Conservation (phyloP, 2,888 invertebrate genomes). For the Melanchra persicariae region DNA sequence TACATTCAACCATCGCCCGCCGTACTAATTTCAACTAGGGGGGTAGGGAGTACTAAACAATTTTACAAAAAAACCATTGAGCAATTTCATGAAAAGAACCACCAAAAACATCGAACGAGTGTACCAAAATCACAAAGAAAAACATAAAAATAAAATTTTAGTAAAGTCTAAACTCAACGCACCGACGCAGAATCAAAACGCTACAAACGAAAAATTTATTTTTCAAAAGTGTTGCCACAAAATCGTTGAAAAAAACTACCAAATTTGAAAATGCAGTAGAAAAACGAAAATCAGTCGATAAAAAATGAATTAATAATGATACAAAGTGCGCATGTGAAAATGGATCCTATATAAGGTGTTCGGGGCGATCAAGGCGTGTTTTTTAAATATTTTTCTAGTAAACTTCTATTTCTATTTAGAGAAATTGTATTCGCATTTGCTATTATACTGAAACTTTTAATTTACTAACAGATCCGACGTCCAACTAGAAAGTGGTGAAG, state of each 20-base stretch:
- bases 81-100: conserved; percentile 86
- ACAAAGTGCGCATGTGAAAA: conserved; percentile 75
- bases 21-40: conserved; percentile 79
- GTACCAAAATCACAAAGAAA: conserved; percentile 73
- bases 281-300: conserved; percentile 66
- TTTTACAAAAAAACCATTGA: conserved; percentile 84
- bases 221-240: conserved; percentile 77
- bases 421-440: conserved; percentile 75
- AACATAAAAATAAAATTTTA: conserved; percentile 68
- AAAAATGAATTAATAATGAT: conserved; percentile 67
- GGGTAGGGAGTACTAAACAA: conserved; percentile 86
- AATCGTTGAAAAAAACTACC: conserved; percentile 65
- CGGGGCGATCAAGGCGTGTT: conserved; percentile 79
- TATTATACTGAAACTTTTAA: conserved; percentile 78
- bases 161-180: conserved; percentile 68
- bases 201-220: conserved; percentile 71
- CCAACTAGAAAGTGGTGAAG: conserved; percentile 51
- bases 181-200: conserved; percentile 70
- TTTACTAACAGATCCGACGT: conserved; percentile 67
- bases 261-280: conserved; percentile 69
- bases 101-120: conserved; percentile 75
- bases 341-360: conserved; percentile 70
- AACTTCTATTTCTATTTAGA: conserved; percentile 70
- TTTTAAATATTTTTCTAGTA: conserved; percentile 74
- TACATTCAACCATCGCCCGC: conserved; percentile 85